Evolutionary conservation across 2,888 invertebrate species (phyloP).

Genomic region (Osmoderma eremita): DNA sequence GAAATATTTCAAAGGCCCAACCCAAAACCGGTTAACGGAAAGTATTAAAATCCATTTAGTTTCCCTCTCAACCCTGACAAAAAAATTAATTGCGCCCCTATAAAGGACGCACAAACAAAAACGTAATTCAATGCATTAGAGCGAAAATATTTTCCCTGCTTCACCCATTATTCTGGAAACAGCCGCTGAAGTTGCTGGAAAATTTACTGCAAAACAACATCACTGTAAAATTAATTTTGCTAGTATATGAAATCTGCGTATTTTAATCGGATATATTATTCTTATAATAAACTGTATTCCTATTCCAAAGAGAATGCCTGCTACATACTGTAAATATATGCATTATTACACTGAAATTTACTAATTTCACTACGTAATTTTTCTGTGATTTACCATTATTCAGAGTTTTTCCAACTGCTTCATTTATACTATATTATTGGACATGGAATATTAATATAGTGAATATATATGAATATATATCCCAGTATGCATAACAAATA

Average conservation of each 20-base stretch:
- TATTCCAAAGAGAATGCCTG: too few relatives aligned
- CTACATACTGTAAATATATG: too few relatives aligned
- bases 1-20: conserved; percentile 12
- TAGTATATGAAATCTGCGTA: background rate
- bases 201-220: conserved; percentile 9
- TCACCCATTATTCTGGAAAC: conserved; percentile 20
- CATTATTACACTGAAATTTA: too few relatives aligned
- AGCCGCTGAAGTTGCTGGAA: conserved; percentile 1
- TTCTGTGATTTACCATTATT: too few relatives aligned
- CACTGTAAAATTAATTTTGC: conserved; percentile 6
- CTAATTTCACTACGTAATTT: too few relatives aligned
- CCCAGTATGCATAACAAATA: too few relatives aligned
- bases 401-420: too few relatives aligned
- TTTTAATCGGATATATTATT: too few relatives aligned
- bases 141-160: conserved; percentile 18
- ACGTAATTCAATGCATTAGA: conserved; percentile 27
- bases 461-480: too few relatives aligned
- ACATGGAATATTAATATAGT: too few relatives aligned
- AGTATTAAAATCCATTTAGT: conserved; percentile 34
- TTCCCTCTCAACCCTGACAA: conserved; percentile 19
- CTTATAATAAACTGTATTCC: too few relatives aligned
- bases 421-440: too few relatives aligned
- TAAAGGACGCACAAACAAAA: conserved; percentile 35
- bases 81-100: conserved; percentile 29
- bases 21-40: conserved; percentile 18